A percentile compares a stretch with the other conserved stretches of the same genome.
Evolutionary conservation across 2,888 invertebrate genomes (phyloP).

Genomic region (Hydropsyche betteni): DNA sequence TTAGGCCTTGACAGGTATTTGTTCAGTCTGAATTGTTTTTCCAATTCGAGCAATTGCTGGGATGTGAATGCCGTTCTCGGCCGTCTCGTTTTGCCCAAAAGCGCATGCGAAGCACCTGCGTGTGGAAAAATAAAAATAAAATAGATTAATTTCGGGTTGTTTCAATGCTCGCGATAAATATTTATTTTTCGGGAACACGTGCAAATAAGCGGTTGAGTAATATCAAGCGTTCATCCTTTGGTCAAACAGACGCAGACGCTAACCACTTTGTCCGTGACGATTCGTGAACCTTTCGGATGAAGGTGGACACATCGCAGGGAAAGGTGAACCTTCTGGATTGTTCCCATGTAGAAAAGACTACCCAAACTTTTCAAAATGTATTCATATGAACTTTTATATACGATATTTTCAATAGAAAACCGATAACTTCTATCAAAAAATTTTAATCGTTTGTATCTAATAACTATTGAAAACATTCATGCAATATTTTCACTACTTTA

Average conservation of each 20-base stretch:
- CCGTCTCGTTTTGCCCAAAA: slow-evolving; percentile 86
- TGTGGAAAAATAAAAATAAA: slow-evolving; percentile 58
- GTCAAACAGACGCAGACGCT: slow-evolving; percentile 20
- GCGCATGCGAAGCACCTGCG: slow-evolving; percentile 76
- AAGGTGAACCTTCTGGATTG: slow-evolving; percentile 1
- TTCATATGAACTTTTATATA: too few relatives aligned
- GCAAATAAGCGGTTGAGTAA: slow-evolving; percentile 29
- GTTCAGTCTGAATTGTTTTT: slow-evolving; percentile 98
- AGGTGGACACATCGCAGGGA: slow-evolving; percentile 8
- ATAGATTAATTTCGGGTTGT: slow-evolving; percentile 13
- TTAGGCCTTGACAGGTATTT: slow-evolving; percentile 98
- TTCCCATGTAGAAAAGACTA: too few relatives aligned
- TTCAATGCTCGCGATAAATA: slow-evolving; percentile 9
- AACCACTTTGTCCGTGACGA: slow-evolving; percentile 22
- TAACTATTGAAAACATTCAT: too few relatives aligned
- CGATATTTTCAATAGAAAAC: too few relatives aligned
- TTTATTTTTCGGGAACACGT: slow-evolving; percentile 8
- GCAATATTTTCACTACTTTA: too few relatives aligned
- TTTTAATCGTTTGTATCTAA: too few relatives aligned
- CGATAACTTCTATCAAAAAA: too few relatives aligned
- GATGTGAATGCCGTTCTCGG: slow-evolving; percentile 98
- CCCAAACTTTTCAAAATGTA: too few relatives aligned
- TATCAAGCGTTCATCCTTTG: slow-evolving; percentile 24
- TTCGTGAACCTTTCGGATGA: slow-evolving; percentile 25
- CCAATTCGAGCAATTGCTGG: slow-evolving; percentile 95